Base-by-base conservation (phyloP, 2,888 invertebrate genomes). In the Sicus ferrugineus region DNA sequence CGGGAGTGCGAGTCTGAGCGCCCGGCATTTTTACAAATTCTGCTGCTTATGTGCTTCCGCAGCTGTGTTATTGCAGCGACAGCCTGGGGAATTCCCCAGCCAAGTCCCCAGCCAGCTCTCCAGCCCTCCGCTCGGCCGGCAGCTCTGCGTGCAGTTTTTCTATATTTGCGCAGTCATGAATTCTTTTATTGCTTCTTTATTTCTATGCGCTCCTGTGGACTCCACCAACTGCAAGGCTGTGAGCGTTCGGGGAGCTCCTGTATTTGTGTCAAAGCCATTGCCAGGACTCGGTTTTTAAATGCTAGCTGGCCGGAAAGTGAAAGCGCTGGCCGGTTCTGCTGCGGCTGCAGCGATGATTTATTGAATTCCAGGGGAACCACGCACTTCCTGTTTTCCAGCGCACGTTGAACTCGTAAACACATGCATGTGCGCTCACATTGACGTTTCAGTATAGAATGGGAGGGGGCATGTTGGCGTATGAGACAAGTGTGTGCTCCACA, bases 31-130 rank as follows among this genome's bases (percentile, higher is more conserved):
- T 70, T 70, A 67, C 67, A 70, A 70, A 70, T 70, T 72, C 69
- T 50, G 68, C 67, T 72, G 67, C 64, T 67, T 69, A 72, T 63
- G 65, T 70, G 68, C 65, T 67, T 70, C 68, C 54, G 68, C 70
- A 65, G 63, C 66, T 73, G 68, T 73, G 68, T 73, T 69, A 73
- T 70, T 68, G 70, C 70, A 70, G 65, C 65, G 70, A 68, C 70
- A 70, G 68, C 14, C n/a, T 23, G 26, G 14, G 19, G 21, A 4
- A 34, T 65, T 34, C 46, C 21, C 38, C 38, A 14, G 38, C 28
- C 59, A 11, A 16, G 46, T 11, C 46, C 48, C 23, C 23, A n/a
- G 16, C 16, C 23, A 26, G 38, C 59, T n/a, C 30, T 7, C 6
- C 7, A 16, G 9, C 19, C 26, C 46, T 9, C 28, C 11, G 28